A percentile compares a stretch with the other conserved stretches of the same genome.
phyloP scores from a whole-genome alignment of 2,888 invertebrate genomes.

The Cepaea hortensis region DNA sequence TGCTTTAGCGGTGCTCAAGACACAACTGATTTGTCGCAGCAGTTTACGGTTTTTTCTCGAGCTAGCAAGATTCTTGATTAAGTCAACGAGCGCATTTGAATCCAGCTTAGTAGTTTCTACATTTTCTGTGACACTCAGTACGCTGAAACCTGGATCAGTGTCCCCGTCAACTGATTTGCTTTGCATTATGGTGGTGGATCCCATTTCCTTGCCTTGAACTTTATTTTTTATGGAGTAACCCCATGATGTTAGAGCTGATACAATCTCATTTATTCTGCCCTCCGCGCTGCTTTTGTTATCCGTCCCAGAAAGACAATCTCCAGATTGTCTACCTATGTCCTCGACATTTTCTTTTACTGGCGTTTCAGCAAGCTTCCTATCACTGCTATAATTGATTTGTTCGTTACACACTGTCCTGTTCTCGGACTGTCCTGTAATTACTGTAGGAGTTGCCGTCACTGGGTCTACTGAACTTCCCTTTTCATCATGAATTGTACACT shows the following conservation, averaged over 20 bases:
- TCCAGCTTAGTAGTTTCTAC: neutral
- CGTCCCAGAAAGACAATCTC: neutral
- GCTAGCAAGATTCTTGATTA: neutral
- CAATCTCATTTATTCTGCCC: neutral
- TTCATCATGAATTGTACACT: neutral
- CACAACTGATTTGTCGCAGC: neutral
- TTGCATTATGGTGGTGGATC: neutral
- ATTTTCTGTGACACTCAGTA: no score
- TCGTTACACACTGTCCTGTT: neutral
- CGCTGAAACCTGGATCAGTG: no score
- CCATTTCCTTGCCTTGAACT: neutral
- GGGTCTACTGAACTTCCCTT: conserved; percentile 15
- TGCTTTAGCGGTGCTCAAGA: neutral
- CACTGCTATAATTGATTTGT: neutral
- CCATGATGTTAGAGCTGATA: neutral
- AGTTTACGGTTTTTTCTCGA: conserved; percentile 1
- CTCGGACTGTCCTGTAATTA: neutral
- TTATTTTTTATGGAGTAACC: neutral
- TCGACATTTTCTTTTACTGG: neutral
- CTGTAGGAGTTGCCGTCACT: neutral
- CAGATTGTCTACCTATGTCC: neutral
- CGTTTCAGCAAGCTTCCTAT: no score
- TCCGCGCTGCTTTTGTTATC: neutral
- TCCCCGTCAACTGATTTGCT: neutral
- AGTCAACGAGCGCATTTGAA: neutral